Evolutionary conservation across 2,888 invertebrate genomes (phyloP).

Genomic region (Branchellion lobata): DNA sequence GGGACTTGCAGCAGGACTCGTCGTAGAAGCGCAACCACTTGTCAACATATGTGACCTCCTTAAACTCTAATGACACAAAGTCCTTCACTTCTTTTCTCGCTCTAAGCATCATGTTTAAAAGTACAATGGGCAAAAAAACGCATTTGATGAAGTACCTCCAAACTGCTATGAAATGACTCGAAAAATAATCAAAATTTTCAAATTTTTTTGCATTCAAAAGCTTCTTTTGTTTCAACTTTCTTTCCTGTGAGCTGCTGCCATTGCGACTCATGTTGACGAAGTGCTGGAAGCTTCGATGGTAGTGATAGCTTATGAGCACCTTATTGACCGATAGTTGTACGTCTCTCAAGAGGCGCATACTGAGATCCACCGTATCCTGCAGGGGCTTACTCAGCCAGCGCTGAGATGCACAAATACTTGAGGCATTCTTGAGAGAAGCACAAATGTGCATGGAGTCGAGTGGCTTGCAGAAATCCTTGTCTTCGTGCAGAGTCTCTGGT

Average conservation of each 20-base stretch:
- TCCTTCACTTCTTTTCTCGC: slow-evolving; percentile 1
- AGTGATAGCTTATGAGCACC: not conserved
- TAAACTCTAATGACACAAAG: slow-evolving; percentile 11
- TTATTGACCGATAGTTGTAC: slow-evolving; percentile 2
- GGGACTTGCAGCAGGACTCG: not conserved
- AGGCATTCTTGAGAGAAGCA: slow-evolving; percentile 1
- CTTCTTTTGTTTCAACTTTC: not conserved
- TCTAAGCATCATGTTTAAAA: slow-evolving; percentile 9
- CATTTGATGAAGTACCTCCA: slow-evolving; percentile 18
- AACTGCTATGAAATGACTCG: not conserved
- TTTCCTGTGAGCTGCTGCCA: not conserved
- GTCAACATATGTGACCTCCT: slow-evolving; percentile 20
- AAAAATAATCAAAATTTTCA: not conserved
- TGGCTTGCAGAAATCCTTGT: slow-evolving; percentile 37
- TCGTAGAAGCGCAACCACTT: slow-evolving; percentile 15
- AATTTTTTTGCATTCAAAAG: not conserved
- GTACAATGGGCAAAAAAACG: not conserved
- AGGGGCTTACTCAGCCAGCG: not conserved
- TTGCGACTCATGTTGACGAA: not conserved
- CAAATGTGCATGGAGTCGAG: slow-evolving; percentile 19
- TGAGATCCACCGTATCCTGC: not conserved
- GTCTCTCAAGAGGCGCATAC: not conserved
- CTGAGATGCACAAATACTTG: not conserved
- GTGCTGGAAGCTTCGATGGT: not conserved
- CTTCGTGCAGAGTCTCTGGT: not conserved